Evolutionary conservation across 1,140 invertebrate genomes (phyloP).

Genomic region (Tetramorium alpestre): DNA sequence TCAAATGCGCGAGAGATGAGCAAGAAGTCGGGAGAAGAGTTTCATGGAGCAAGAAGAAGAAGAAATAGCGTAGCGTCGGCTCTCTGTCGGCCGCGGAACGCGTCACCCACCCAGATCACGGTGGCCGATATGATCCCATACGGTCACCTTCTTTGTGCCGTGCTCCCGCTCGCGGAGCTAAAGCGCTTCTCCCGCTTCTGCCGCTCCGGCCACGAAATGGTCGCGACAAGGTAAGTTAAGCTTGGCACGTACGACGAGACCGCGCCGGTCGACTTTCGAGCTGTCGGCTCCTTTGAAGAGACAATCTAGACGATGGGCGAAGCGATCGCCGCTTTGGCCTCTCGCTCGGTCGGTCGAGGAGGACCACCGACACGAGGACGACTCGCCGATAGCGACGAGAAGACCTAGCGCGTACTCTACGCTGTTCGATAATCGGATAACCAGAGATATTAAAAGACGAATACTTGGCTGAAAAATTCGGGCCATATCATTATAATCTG

Average conservation of each 20-base stretch:
- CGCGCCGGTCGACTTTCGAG: slow-evolving; percentile 64
- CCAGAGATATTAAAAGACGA: background rate
- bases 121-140: slow-evolving; percentile 71
- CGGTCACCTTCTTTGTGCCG: slow-evolving; percentile 68
- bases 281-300: slow-evolving; percentile 72
- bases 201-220: slow-evolving; percentile 15
- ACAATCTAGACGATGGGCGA: slow-evolving; percentile 71
- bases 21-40: background rate
- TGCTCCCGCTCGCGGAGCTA: slow-evolving; percentile 23
- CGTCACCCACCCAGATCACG: slow-evolving; percentile 77
- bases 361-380: background rate
- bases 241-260: slow-evolving; percentile 66
- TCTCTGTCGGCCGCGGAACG: slow-evolving; percentile 51
- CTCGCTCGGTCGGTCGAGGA: background rate
- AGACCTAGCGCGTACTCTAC: background rate
- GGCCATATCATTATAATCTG: background rate
- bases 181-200: slow-evolving; percentile 14
- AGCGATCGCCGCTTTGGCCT: slow-evolving; percentile 55
- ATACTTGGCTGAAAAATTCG: background rate
- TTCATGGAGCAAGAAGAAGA: slow-evolving; percentile 37
- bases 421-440: background rate
- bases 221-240: slow-evolving; percentile 62
- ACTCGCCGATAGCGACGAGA: background rate
- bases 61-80: background rate
- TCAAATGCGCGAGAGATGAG: background rate